Percentiles rank a stretch among this genome's conserved stretches.
Evolutionary conservation across 2,113 vertebrate species (phyloP).

Genomic region (Cyphomyrus discorhynchus): DNA sequence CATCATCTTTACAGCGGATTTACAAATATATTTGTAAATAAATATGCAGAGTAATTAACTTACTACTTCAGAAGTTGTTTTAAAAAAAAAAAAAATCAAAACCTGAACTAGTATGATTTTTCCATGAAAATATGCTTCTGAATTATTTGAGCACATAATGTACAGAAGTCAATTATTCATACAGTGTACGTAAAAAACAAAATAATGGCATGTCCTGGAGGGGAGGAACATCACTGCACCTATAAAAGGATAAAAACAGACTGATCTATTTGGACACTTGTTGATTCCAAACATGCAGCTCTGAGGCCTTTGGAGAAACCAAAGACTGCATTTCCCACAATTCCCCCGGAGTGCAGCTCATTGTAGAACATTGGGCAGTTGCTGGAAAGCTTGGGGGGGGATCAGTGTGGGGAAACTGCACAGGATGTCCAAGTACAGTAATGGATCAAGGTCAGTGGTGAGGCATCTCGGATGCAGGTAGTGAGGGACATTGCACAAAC

Average conservation of each 20-base stretch:
- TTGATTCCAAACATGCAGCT: background rate
- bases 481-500: background rate
- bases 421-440: background rate
- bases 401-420: background rate
- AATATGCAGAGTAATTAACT: conserved; percentile 18
- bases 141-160: background rate
- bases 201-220: background rate
- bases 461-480: background rate
- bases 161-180: background rate
- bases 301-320: background rate
- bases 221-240: background rate
- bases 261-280: background rate
- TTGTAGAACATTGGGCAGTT: background rate
- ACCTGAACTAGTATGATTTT: background rate
- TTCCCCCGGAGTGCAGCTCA: background rate
- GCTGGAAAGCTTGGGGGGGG: background rate
- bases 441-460: background rate
- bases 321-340: background rate
- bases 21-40: conserved; percentile 21
- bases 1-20: conserved; percentile 17
- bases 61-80: background rate
- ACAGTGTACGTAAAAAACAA: background rate
- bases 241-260: background rate
- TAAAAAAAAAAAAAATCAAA: background rate
- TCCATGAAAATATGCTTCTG: background rate